phyloP scores from a whole-genome alignment of 2,888 invertebrate species.

The Erebia epiphron region DNA sequence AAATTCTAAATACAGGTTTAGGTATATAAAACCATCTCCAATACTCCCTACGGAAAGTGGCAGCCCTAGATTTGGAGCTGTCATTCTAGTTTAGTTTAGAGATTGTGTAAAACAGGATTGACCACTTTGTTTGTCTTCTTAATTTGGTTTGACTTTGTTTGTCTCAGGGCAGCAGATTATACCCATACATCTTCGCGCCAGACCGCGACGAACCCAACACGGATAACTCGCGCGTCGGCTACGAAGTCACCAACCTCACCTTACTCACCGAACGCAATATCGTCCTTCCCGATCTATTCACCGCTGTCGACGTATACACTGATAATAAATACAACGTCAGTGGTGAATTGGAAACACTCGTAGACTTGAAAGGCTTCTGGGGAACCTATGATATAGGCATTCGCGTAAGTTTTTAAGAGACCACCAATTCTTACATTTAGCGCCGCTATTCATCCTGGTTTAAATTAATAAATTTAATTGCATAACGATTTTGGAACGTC shows the following conservation, averaged over 20 bases:
- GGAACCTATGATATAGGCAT: slow-evolving; percentile 81
- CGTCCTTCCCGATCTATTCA: slow-evolving; percentile 57
- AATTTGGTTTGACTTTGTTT: background rate
- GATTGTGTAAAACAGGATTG: too few species aligned
- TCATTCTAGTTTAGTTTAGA: too few species aligned
- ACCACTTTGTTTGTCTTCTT: too few species aligned
- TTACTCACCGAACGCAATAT: slow-evolving; percentile 53
- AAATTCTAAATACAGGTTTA: too few species aligned
- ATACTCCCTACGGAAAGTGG: too few species aligned
- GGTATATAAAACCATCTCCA: too few species aligned
- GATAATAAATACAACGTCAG: slow-evolving; percentile 54
- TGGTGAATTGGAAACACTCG: slow-evolving; percentile 69
- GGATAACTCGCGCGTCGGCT: slow-evolving; percentile 79
- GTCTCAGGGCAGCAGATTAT: slow-evolving; percentile 53
- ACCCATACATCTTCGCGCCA: slow-evolving; percentile 68
- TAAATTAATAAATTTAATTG: background rate
- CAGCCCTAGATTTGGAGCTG: too few species aligned
- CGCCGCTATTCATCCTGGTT: background rate
- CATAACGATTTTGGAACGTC: too few species aligned
- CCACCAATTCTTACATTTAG: background rate
- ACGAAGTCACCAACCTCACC: slow-evolving; percentile 64
- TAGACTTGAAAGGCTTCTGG: slow-evolving; percentile 79
- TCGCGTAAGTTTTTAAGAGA: slow-evolving; percentile 58
- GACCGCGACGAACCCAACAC: slow-evolving; percentile 81
- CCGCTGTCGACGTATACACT: slow-evolving; percentile 27